Conservation (phyloP, 2,797 vertebrate genomes). For the Notolabrus celidotus region DNA sequence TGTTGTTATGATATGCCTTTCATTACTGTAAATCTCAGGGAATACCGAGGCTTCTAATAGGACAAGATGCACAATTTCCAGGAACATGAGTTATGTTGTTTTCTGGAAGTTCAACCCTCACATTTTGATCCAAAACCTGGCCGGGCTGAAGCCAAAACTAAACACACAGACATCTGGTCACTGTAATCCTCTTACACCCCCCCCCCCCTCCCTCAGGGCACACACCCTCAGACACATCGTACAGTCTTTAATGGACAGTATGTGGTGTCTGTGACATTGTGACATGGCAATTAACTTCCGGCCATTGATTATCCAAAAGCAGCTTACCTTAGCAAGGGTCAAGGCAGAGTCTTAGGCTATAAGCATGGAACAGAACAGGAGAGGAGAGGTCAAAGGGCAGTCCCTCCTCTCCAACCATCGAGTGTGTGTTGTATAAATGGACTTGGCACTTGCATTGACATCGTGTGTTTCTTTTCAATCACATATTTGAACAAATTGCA, state of each 20-base stretch:
- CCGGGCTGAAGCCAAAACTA: slow-evolving; percentile 70
- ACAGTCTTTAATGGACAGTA: slow-evolving; percentile 61
- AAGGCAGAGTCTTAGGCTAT: slow-evolving; percentile 59
- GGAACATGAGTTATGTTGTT: slow-evolving; percentile 11
- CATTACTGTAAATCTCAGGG: slow-evolving; percentile 41
- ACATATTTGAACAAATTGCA: neutral
- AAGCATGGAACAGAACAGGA: slow-evolving; percentile 26
- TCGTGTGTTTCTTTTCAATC: neutral
- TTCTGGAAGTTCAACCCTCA: neutral
- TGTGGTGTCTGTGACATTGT: slow-evolving; percentile 77
- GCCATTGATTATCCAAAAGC: slow-evolving; percentile 80
- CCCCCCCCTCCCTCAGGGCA: slow-evolving; percentile 5
- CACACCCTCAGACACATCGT: slow-evolving; percentile 7
- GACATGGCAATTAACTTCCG: slow-evolving; percentile 80
- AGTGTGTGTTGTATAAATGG: neutral
- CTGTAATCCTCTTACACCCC: slow-evolving; percentile 77
- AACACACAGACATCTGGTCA: slow-evolving; percentile 79
- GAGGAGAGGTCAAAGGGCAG: slow-evolving; percentile 42
- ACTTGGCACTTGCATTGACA: neutral
- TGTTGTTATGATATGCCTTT: slow-evolving; percentile 52
- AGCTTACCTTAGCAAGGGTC: slow-evolving; percentile 76
- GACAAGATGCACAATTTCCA: slow-evolving; percentile 25
- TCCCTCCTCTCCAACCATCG: slow-evolving; percentile 18
- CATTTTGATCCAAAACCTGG: slow-evolving; percentile 54
- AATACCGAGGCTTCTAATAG: slow-evolving; percentile 14